Base-by-base conservation (phyloP, 37 sponge, comb jelly and placozoan genomes). In the Bolinopsis microptera region DNA sequence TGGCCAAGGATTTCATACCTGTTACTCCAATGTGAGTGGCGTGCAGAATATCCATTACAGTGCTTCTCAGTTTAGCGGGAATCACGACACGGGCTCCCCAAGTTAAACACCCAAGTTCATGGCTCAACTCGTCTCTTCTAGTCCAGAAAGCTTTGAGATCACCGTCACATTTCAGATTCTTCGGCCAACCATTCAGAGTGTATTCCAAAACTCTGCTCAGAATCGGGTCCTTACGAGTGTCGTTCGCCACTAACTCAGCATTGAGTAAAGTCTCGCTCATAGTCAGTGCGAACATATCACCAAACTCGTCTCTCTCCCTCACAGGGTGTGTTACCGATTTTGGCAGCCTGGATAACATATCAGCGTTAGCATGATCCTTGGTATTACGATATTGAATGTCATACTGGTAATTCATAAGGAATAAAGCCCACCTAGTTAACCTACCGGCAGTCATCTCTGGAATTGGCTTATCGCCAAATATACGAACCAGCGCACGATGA, bases 401-500 rank as follows among this genome's bases (percentile, higher is more conserved):
- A n/a, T n/a, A 9, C 30, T 32, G 0, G 39, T 94, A 93, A 34
- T 92, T 40, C 1, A 92, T 28, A 18, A 94, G 37, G 0, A 94
- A 35, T 0, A 95, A n/a, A 5, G 94, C 95, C 94, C 94, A 95
- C 25, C 94, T 41, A 33, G 93, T 94, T 0, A 95, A 69, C 41
- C 94, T 31, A 0, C 94, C 93, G 38, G 94, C 92, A 18, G 93
- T 94, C n/a, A 94, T 34, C 31, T 70, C 8, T 32, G 93, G 94
- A 35, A 93, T 83, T 8, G 92, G 76, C 9, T 39, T 68, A 80
- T 92, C 75, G 0, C 94, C 93, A 0, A 92, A 93, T 2, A 95
- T 93, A 25, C 70, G 69, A 0, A 69, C 92, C 38, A 94, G 70
- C n/a, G 95, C 94, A 35, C 94, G 92, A 61, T 95, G 95, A 39